Percentiles rank a stretch among this genome's conserved stretches.
Conservation (phyloP, 2,113 vertebrate species). For the Calypte anna region DNA sequence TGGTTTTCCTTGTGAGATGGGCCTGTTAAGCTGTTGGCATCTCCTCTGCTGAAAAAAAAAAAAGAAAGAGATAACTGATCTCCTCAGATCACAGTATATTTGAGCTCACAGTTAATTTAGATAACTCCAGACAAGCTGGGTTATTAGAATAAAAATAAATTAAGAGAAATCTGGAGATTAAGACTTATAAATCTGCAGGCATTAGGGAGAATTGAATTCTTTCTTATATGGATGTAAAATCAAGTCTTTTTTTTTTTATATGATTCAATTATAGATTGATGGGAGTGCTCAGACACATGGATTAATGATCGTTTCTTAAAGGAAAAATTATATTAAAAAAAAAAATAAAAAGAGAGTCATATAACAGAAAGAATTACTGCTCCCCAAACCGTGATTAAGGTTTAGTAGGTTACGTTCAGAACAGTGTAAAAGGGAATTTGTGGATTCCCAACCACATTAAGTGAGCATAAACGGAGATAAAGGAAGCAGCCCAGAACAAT, state of each 20-base stretch:
- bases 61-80: slow-evolving; percentile 55
- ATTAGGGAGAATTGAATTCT: slow-evolving; percentile 73
- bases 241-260: slow-evolving; percentile 77
- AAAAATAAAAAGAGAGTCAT: slow-evolving; percentile 49
- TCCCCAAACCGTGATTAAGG: slow-evolving; percentile 77
- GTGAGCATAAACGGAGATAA: slow-evolving; percentile 61
- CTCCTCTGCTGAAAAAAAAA: neutral
- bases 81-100: slow-evolving; percentile 69
- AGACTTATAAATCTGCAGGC: slow-evolving; percentile 64
- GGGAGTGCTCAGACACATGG: slow-evolving; percentile 70
- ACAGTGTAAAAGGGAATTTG: slow-evolving; percentile 72
- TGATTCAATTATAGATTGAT: slow-evolving; percentile 83
- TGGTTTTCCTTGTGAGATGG: slow-evolving; percentile 61
- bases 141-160: slow-evolving; percentile 24
- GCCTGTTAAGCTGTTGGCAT: slow-evolving; percentile 23
- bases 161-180: slow-evolving; percentile 67
- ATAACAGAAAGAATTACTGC: slow-evolving; percentile 71
- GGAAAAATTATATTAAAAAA: slow-evolving; percentile 58
- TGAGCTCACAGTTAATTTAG: slow-evolving; percentile 79
- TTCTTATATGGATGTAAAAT: slow-evolving; percentile 76
- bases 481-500: slow-evolving; percentile 10
- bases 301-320: slow-evolving; percentile 77
- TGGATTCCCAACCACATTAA: slow-evolving; percentile 73
- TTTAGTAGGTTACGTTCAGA: slow-evolving; percentile 73
- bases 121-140: slow-evolving; percentile 68